Percentiles rank a stretch among this genome's conserved stretches.
These are phyloP conservation scores for Nycticorax nycticorax DNA, from an alignment of 2,113 vertebrate genomes.

Conservation along the genomic window DNA sequence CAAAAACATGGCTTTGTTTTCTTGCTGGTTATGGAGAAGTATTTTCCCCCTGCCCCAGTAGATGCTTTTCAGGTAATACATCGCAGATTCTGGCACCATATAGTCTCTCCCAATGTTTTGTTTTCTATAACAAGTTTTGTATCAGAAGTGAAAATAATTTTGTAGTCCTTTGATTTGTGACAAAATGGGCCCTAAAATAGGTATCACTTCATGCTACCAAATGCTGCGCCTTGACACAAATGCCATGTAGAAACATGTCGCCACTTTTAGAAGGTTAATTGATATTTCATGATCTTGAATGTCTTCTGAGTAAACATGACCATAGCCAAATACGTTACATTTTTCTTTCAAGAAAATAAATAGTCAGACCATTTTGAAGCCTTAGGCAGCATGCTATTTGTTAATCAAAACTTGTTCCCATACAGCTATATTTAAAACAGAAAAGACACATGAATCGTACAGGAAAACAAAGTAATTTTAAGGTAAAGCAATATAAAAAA, in stretches of 20 bases:
- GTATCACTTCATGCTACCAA: background rate
- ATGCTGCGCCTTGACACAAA: background rate
- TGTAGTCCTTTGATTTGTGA: background rate
- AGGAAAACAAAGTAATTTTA: background rate
- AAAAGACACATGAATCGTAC: background rate
- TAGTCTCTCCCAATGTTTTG: background rate
- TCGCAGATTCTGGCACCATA: background rate
- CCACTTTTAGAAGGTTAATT: background rate
- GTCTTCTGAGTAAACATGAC: background rate
- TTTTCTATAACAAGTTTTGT: background rate
- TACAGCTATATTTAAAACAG: background rate
- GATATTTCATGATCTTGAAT: background rate
- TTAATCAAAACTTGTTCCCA: background rate
- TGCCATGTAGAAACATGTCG: background rate
- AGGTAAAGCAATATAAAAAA: background rate
- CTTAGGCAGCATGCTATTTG: background rate
- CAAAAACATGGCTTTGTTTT: background rate
- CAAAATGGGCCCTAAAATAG: background rate
- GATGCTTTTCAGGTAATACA: background rate
- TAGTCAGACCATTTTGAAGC: background rate
- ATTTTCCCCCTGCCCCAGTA: background rate
- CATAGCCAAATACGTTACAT: background rate
- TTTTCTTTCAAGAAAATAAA: conserved; percentile 1
- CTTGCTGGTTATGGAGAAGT: background rate
- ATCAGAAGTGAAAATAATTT: background rate